These are phyloP conservation scores for Danio albolineatus DNA, from an alignment of 2,797 vertebrate species.

Conservation along the genomic window DNA sequence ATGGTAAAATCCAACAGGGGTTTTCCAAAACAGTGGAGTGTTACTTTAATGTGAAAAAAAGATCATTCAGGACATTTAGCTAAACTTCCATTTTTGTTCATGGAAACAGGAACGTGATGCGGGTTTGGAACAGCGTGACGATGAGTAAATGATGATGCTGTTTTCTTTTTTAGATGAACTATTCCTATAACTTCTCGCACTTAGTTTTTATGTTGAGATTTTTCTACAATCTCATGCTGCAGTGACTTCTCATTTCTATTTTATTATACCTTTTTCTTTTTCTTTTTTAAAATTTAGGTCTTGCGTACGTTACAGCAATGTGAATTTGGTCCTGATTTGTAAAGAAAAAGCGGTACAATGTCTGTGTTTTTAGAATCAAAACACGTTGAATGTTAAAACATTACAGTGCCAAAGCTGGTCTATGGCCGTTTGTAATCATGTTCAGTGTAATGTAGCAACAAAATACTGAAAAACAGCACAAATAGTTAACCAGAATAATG, in stretches of 20 bases:
- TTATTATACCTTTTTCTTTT: not conserved
- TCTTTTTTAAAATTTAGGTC: not conserved
- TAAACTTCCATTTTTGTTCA: not conserved
- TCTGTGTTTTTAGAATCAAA: constrained; percentile 6
- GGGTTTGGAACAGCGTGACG: not conserved
- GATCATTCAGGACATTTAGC: not conserved
- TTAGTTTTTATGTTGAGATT: not conserved
- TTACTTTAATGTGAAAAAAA: not conserved
- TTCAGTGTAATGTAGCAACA: not conserved
- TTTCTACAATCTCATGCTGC: not conserved
- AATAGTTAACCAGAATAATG: not conserved
- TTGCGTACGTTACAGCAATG: not conserved
- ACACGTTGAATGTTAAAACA: constrained; percentile 10
- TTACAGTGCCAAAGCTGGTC: constrained; percentile 46
- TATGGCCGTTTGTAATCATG: constrained; percentile 18
- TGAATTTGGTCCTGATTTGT: not conserved
- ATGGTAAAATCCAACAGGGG: too few species aligned
- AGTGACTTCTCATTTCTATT: not conserved
- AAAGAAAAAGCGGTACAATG: constrained; percentile 2
- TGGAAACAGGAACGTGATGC: not conserved
- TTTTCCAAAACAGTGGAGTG: too few species aligned
- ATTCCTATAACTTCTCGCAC: not conserved
- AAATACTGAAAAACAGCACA: not conserved
- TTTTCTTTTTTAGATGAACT: not conserved
- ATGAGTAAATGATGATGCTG: not conserved